Evolutionary conservation across 1,140 invertebrate species (phyloP), one percentile per base, ranked within the genome.

Genomic region (Aphelinus atriplicis): DNA sequence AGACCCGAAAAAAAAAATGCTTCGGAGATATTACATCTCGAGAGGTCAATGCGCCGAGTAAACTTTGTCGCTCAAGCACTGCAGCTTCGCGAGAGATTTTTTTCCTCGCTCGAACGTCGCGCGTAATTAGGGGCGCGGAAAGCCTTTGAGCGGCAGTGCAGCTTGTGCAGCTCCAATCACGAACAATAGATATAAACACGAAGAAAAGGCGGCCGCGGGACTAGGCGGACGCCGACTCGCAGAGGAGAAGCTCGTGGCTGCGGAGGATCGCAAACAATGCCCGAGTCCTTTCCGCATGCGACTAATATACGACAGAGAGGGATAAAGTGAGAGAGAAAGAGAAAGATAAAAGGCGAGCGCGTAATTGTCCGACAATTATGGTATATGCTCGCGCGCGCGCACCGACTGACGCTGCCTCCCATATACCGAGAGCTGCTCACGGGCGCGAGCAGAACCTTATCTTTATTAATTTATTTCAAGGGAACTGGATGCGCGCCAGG

Each of bases 301-400:
- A 83, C 82, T 84, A 83, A 82, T 81, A 81, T 66, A 71, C 74
- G 55, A 57, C 47, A 58, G 61, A 2, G 47, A 1, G 3, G 3
- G 43, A 7, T 26, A 43, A 7, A 45, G 53, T 69, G 78, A 78
- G 80, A 78, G 26, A 26, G 26, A 26, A 26, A 26, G 26, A 26
- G 26, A 26, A 26, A 26, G 26, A 26, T 26, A 26, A 26, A 26
- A 26, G 76, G 77, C 78, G 79, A 78, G 55, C 65, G 74, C 78
- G 81, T 85, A 85, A 84, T 85, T 84, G 83, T 80, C 75, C 51
- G 77, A 78, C 82, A 83, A 83, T 84, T 83, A 76, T 61, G 74
- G 73, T 71, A 65, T 71, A 56, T 42, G 26, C 26, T 26, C 26
- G 26, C 48, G 45, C 10, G 43, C 45, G 61, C 61, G 61, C 43